Evolutionary conservation across 1,140 invertebrate species (phyloP).

Genomic region (Metaphire vulgaris): DNA sequence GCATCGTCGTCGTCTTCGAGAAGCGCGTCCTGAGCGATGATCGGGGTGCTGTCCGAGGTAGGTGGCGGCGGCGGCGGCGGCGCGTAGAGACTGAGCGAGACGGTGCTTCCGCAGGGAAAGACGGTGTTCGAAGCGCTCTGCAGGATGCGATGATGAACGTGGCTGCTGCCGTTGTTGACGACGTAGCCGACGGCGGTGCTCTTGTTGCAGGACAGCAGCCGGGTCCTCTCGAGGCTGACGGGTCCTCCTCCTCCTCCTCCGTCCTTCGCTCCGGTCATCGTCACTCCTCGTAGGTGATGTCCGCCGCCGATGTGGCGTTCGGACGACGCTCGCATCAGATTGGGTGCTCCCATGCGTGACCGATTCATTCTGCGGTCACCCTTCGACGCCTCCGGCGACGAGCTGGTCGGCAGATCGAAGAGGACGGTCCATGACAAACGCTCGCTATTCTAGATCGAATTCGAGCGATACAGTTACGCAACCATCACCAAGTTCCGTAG

Average conservation of each 20-base stretch:
- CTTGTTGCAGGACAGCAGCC: background rate
- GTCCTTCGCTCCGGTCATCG: background rate
- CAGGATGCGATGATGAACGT: background rate
- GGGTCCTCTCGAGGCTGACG: background rate
- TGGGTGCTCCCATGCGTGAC: too few relatives aligned
- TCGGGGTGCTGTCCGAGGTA: conserved; percentile 1
- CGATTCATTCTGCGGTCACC: too few relatives aligned
- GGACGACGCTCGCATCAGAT: background rate
- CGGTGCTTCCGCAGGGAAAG: conserved; percentile 16
- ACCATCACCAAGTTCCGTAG: too few relatives aligned
- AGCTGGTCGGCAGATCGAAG: too few relatives aligned
- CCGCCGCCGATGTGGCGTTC: background rate
- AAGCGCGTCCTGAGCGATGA: background rate
- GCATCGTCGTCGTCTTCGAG: too few relatives aligned
- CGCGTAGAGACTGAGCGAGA: conserved; percentile 9
- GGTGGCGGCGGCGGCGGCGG: too few relatives aligned
- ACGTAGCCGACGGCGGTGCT: background rate
- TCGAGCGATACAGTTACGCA: too few relatives aligned
- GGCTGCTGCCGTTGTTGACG: background rate
- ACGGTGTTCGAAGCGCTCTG: conserved; percentile 4
- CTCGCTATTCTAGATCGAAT: too few relatives aligned
- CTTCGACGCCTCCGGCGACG: too few relatives aligned
- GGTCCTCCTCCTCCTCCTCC: background rate
- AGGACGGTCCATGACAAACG: too few relatives aligned
- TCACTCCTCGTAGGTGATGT: background rate